phyloP scores from a whole-genome alignment of 1,140 invertebrate genomes.

The Onthophagus taurus region DNA sequence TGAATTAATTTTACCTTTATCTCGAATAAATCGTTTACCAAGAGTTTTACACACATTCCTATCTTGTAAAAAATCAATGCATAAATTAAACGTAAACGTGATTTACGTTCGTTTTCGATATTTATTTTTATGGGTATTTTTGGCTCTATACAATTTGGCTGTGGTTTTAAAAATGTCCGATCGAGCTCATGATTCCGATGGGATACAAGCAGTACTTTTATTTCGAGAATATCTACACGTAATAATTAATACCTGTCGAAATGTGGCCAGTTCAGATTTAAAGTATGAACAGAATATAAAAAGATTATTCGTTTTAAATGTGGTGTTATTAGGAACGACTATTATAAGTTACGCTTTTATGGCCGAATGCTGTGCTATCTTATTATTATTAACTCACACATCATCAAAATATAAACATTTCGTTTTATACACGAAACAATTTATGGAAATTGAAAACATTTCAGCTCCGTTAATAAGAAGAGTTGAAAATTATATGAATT shows the following conservation, averaged over 20 bases:
- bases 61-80: neutral
- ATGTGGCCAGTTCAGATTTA: neutral
- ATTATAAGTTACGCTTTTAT: slow-evolving; percentile 11
- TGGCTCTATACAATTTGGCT: neutral
- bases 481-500: slow-evolving; percentile 8
- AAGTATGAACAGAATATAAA: too few relatives aligned
- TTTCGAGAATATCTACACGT: neutral
- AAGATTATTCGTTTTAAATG: neutral
- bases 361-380: slow-evolving; percentile 5
- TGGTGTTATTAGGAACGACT: neutral
- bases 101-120: neutral
- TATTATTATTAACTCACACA: neutral
- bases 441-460: slow-evolving; percentile 3
- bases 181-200: neutral
- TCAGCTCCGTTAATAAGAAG: neutral
- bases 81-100: slow-evolving; percentile 12
- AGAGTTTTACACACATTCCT: neutral
- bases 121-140: neutral
- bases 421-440: neutral
- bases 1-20: slow-evolving; percentile 2
- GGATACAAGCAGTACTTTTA: neutral
- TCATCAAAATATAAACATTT: neutral
- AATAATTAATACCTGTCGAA: neutral
- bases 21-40: slow-evolving; percentile 1
- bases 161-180: neutral